These are phyloP conservation scores for Scortum barcoo DNA, from an alignment of 2,113 vertebrate genomes.

Conservation along the genomic window DNA sequence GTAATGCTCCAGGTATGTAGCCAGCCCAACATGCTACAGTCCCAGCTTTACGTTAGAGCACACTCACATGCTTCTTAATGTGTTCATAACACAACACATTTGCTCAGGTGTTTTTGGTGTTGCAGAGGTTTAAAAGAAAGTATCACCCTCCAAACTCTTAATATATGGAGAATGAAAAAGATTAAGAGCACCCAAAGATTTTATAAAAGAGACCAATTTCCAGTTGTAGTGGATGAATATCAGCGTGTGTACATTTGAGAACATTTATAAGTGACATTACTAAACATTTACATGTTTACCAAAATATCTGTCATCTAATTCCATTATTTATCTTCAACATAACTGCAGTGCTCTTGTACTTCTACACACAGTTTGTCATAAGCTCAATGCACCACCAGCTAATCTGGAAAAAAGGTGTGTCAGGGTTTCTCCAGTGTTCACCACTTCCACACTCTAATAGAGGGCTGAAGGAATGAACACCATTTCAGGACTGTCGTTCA, in stretches of 20 bases:
- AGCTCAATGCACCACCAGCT: background rate
- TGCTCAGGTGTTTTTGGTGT: no score
- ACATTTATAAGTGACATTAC: background rate
- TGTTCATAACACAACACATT: no score
- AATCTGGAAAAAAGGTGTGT: background rate
- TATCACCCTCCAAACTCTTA: no score
- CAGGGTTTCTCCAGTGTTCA: background rate
- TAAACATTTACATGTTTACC: no score
- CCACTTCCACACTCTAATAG: constrained; percentile 1
- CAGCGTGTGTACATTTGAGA: background rate
- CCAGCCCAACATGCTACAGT: no score
- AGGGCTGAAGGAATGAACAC: background rate
- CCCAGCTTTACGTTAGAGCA: no score
- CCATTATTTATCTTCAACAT: background rate
- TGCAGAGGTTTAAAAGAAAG: no score
- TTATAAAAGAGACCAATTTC: background rate
- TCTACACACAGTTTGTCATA: background rate
- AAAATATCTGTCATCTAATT: no score
- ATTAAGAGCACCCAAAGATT: no score
- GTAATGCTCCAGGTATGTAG: no score
- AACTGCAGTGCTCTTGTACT: background rate
- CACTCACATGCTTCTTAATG: no score
- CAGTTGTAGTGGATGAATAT: background rate
- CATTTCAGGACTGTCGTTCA: constrained; percentile 14
- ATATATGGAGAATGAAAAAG: no score